Base-by-base conservation (phyloP, 2,797 vertebrate species). In the Buceros bicornis region DNA sequence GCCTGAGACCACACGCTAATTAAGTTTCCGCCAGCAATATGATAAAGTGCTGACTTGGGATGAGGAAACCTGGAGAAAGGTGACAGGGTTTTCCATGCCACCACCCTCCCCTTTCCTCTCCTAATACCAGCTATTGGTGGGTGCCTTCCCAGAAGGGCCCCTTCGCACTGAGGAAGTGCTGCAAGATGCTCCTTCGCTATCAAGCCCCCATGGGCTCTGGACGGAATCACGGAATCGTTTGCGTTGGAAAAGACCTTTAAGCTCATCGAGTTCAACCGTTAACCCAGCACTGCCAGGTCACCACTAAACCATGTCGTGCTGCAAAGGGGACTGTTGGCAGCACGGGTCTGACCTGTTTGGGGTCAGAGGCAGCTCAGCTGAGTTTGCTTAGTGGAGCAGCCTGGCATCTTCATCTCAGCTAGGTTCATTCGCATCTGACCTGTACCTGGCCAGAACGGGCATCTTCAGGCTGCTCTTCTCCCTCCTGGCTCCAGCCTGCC, bases 61-160 rank as follows among this genome's bases (percentile, higher is more conserved):
- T 42, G 57, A 67, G 29, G 37, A 93, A 93, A 82, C 37, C 64
- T 54, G 67, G 53, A 48, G 87, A 69, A 74, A 85, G 42, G 61
- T 67, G 71, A 7, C 42, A 65, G 22, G 17, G 50, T 15, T 89
- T 88, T 77, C 61, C 56, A 4, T 11, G 54, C 16, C 31, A 11
- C 37, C 66, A n/a, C 28, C 31, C 28, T 90, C 40, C 12, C 45
- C 22, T 71, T 89, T 81, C 69, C 69, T 83, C 29, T 73, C 45
- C 61, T 48, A 5, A 11, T 6, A 15, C 11, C 31, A 69, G 74
- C 61, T 53, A 2, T 17, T 0, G 0, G 43, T 2, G 1, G 48
- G 62, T 78, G 70, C 62, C 47, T 33, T 42, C 19, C 48, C 29
- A 7, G 82, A 45, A 78, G 48, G 53, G 53, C 57, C 2, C 1